phyloP scores from a whole-genome alignment of 2,113 vertebrate species.

The Cisticola juncidis region DNA sequence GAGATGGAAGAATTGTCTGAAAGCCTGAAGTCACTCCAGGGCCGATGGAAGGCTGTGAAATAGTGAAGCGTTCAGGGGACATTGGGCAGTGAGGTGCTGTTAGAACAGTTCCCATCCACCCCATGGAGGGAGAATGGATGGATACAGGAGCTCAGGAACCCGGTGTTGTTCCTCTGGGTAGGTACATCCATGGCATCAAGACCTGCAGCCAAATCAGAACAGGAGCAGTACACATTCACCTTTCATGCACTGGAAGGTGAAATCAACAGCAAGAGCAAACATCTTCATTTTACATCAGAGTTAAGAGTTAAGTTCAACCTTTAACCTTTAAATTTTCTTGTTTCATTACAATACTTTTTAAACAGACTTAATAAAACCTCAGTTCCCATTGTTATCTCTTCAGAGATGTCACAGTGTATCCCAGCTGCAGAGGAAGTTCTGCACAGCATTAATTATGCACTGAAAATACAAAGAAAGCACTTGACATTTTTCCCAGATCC shows the following conservation, averaged over 20 bases:
- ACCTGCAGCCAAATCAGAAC: not conserved
- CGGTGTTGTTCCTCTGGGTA: not conserved
- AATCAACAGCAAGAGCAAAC: not conserved
- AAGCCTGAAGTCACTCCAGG: not conserved
- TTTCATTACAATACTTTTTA: conserved; percentile 26
- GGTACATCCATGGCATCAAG: not conserved
- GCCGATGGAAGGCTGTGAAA: not conserved
- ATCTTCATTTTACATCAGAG: not conserved
- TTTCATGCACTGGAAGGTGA: not conserved
- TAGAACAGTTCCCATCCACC: not conserved
- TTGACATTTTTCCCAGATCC: conserved; percentile 43
- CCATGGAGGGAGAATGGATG: not conserved
- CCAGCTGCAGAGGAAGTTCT: conserved; percentile 51
- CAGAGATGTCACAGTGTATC: conserved; percentile 22
- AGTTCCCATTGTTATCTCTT: conserved; percentile 34
- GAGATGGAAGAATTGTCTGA: not conserved
- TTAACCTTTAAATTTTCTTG: conserved; percentile 24
- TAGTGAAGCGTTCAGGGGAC: not conserved
- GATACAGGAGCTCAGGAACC: not conserved
- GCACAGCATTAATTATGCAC: conserved; percentile 40
- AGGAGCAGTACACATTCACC: not conserved
- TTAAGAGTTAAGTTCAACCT: conserved; percentile 6
- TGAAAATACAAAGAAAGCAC: conserved; percentile 44
- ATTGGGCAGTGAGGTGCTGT: not conserved
- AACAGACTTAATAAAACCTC: conserved; percentile 46